Conservation (phyloP, 2,888 invertebrate species). For the Epistrophe eligans region DNA sequence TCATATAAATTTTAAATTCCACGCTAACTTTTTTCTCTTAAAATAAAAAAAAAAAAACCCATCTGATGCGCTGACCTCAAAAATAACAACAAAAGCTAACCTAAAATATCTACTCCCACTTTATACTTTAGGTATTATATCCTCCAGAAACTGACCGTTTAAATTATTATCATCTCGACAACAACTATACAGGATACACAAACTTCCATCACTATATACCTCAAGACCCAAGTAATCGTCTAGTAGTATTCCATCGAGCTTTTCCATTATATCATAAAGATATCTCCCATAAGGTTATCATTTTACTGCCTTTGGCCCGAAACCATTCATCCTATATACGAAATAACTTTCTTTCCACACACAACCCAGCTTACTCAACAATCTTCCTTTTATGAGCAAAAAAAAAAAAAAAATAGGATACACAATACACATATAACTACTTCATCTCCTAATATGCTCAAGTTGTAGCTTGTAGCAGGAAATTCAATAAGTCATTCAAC, state of each 20-base stretch:
- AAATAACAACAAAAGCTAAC: neutral
- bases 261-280: conserved; percentile 42
- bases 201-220: neutral
- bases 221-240: conserved; percentile 38
- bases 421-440: conserved; percentile 35
- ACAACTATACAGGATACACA: neutral
- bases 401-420: neutral
- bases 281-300: conserved; percentile 44
- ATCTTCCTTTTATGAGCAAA: neutral
- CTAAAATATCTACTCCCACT: neutral
- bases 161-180: conserved; percentile 42
- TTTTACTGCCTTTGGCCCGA: conserved; percentile 20
- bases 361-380: conserved; percentile 23
- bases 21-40: neutral
- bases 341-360: conserved; percentile 35
- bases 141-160: conserved; percentile 23
- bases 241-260: conserved; percentile 23
- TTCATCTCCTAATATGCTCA: conserved; percentile 42
- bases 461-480: conserved; percentile 37
- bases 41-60: neutral
- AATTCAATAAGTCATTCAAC: conserved; percentile 50
- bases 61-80: conserved; percentile 13
- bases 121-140: neutral
- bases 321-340: conserved; percentile 29
- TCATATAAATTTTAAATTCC: neutral